phyloP scores from a whole-genome alignment of 2,888 invertebrate genomes.

The Archips xylosteana region DNA sequence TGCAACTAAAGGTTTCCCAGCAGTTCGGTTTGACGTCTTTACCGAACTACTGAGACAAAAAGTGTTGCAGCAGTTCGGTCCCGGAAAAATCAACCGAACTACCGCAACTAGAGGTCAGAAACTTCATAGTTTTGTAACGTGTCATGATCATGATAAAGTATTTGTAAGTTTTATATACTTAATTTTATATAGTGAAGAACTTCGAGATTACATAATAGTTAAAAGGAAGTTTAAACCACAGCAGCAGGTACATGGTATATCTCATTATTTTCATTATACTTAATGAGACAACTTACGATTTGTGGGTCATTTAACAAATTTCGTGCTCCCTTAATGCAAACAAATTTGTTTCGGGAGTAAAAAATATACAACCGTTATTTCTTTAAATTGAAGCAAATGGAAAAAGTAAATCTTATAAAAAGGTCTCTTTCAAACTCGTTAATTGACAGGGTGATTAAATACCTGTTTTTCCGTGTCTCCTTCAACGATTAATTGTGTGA shows the following conservation, averaged over 20 bases:
- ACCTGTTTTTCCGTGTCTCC: constrained; percentile 16
- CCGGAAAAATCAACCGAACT: too few species aligned
- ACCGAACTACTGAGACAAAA: too few species aligned
- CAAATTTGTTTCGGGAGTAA: constrained; percentile 27
- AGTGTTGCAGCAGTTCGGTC: too few species aligned
- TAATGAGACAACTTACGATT: constrained; percentile 15
- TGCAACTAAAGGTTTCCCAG: too few species aligned
- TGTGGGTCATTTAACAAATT: constrained; percentile 11
- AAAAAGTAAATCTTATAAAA: constrained; percentile 33
- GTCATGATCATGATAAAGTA: not conserved
- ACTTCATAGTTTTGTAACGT: too few species aligned
- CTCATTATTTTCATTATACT: not conserved
- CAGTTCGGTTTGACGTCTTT: too few species aligned
- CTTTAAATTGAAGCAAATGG: constrained; percentile 25
- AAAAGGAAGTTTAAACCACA: not conserved
- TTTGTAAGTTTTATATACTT: not conserved
- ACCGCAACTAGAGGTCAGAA: too few species aligned
- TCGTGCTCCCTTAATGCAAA: constrained; percentile 20
- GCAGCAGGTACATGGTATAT: not conserved
- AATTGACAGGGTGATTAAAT: constrained; percentile 35
- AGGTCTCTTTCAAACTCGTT: constrained; percentile 29
- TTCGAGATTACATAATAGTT: not conserved
- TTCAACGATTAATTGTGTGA: constrained; percentile 20
- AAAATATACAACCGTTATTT: constrained; percentile 16
- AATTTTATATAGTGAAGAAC: not conserved